These are phyloP conservation scores for Drosophila kepulauana DNA, from an alignment of 1,140 invertebrate genomes.

Conservation along the genomic window DNA sequence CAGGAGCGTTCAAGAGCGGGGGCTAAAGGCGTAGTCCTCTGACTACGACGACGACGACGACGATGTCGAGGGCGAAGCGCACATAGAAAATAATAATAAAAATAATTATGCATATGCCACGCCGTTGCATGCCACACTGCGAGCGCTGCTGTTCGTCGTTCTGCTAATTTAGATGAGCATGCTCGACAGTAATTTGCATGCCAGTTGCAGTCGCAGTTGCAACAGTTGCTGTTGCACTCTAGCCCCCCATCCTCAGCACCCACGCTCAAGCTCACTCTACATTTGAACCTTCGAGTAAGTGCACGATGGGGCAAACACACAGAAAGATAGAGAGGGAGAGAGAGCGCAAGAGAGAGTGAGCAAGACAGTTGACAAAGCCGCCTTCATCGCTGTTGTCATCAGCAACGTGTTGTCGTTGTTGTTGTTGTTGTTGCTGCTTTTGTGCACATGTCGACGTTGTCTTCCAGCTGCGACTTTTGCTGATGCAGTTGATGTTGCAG, in stretches of 20 bases:
- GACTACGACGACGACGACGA: not conserved
- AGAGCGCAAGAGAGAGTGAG: constrained; percentile 15
- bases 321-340: constrained; percentile 37
- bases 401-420: constrained; percentile 9
- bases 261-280: not conserved
- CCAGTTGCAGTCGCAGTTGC: constrained; percentile 73
- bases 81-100: constrained; percentile 79
- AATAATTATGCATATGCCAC: constrained; percentile 82
- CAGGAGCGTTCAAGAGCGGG: constrained; percentile 33
- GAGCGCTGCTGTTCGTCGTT: constrained; percentile 14
- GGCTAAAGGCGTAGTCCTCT: not conserved
- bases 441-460: constrained; percentile 16
- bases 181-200: constrained; percentile 82
- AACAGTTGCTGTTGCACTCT: constrained; percentile 34
- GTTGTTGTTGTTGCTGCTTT: constrained; percentile 12
- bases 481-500: constrained; percentile 36
- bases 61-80: constrained; percentile 21
- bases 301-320: not conserved
- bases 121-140: constrained; percentile 40
- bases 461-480: constrained; percentile 13
- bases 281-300: not conserved
- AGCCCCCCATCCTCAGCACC: constrained; percentile 16
- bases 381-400: constrained; percentile 57
- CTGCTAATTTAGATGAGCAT: constrained; percentile 81
- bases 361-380: constrained; percentile 71